Evolutionary conservation across 2,113 vertebrate species (phyloP).

Genomic region (Proterorhinus semilunaris): DNA sequence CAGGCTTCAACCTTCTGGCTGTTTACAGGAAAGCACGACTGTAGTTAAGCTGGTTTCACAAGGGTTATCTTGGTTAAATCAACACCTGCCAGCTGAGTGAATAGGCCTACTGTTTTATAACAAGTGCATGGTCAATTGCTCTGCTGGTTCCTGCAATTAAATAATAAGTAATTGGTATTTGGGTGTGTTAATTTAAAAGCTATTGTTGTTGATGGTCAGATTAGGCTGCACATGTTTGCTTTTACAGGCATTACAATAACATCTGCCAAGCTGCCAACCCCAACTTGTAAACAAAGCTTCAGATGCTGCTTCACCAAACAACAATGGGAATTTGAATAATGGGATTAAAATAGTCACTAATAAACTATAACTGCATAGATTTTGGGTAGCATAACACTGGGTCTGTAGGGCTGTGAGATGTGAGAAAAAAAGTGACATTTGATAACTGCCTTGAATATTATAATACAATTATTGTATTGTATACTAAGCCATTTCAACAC

Average conservation of each 20-base stretch:
- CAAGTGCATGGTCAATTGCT: background rate
- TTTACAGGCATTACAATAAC: background rate
- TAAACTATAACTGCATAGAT: background rate
- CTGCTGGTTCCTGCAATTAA: background rate
- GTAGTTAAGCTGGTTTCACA: background rate
- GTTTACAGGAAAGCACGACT: slow-evolving; percentile 24
- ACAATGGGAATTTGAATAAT: background rate
- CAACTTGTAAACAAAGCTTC: background rate
- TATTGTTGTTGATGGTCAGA: background rate
- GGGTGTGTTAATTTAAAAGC: background rate
- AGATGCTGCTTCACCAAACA: background rate
- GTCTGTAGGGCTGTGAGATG: too few species aligned
- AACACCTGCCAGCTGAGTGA: background rate
- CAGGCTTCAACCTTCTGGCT: slow-evolving; percentile 4
- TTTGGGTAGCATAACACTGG: too few species aligned
- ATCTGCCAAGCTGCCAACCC: background rate
- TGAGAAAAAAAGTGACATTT: too few species aligned
- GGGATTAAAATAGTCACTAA: background rate
- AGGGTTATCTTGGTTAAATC: slow-evolving; percentile 1
- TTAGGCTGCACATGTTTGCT: background rate
- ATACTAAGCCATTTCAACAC: too few species aligned
- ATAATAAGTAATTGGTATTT: background rate
- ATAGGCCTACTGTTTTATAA: background rate
- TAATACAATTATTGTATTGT: too few species aligned
- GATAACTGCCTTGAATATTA: too few species aligned